Base-by-base conservation (phyloP, 1,140 invertebrate species). In the Rhizoglyphus robini region DNA sequence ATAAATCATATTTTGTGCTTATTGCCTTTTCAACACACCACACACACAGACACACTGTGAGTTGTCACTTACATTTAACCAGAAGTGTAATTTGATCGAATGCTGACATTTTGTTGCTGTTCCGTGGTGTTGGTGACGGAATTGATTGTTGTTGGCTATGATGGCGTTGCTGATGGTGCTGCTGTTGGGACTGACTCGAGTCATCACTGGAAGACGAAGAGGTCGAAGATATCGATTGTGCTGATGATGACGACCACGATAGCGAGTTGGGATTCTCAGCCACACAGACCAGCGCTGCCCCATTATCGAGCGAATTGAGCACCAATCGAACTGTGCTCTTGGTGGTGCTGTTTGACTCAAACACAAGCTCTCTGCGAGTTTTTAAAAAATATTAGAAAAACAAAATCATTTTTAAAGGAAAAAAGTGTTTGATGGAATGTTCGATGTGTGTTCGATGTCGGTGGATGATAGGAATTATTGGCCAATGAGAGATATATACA, bases 231-330 rank as follows among this genome's bases (percentile, higher is more conserved):
- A 18, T 46, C 58, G 58, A 46, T 34, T 34, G 15, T 3, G 58
- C 15, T 60, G 58, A 60, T n/a, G 58, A 60, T 60, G 30, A 32
- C 3, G 15, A 32, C 4, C 47, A 23, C 29, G 48, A 23, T 51
- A 27, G 3, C 13, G 59, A 64, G 20, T 54, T 36, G 3, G 32
- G 48, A 63, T 68, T 67, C 20, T 68, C 68, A 8, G 68, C 59
- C 4, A 54, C 25, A 61, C 68, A 68, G 4, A 2, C 13, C 34
- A 68, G 47, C 11, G 32, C n/a, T 8, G 13, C 5, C 23, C 65
- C 58, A 51, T 87, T 83, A 77, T 92, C 88, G 38, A 83, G 79
- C 76, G 88, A 87, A 38, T 80, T 80, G 82, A 61, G 87, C 68
- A 82, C 65, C 29, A 71, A 71, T 0, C 60, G 51, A 27, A 71